A percentile compares a stretch with the other conserved stretches of the same genome.
phyloP scores from a whole-genome alignment of 2,888 invertebrate species.

The Scaptomyza reducta region DNA sequence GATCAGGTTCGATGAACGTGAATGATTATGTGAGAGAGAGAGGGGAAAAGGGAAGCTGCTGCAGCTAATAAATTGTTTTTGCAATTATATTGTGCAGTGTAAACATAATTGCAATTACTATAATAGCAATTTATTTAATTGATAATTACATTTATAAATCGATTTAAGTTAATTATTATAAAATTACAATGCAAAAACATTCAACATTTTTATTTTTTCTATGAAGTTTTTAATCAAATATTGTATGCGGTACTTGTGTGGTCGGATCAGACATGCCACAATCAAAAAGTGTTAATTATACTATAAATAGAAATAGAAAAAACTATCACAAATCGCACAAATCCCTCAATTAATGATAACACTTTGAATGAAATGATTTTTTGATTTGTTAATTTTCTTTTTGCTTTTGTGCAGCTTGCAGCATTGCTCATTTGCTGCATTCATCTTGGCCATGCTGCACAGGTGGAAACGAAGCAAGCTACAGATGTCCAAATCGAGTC shows the following conservation, averaged over 20 bases:
- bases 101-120: conserved; percentile 41
- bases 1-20: conserved; percentile 55
- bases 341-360: too few relatives aligned
- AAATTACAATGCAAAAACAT: conserved; percentile 49
- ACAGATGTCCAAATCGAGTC: conserved; percentile 36
- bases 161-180: conserved; percentile 68
- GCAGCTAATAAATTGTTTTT: conserved; percentile 64
- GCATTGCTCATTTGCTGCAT: conserved; percentile 38
- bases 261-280: conserved; percentile 8
- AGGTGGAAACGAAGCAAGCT: conserved; percentile 41
- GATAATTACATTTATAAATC: conserved; percentile 73
- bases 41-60: conserved; percentile 24
- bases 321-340: background rate
- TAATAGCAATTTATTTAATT: conserved; percentile 38
- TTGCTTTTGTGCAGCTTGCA: conserved; percentile 22
- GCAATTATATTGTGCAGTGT: conserved; percentile 57
- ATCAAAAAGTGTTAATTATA: background rate
- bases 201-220: conserved; percentile 6
- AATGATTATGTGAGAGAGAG: conserved; percentile 11
- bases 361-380: background rate
- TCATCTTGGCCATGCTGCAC: conserved; percentile 33
- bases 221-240: conserved; percentile 25
- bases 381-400: background rate
- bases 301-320: background rate
- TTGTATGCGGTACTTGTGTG: conserved; percentile 2